These are phyloP conservation scores for Pseudocheirus occidentalis DNA, from an alignment of 2,797 vertebrate species.

Conservation along the genomic window DNA sequence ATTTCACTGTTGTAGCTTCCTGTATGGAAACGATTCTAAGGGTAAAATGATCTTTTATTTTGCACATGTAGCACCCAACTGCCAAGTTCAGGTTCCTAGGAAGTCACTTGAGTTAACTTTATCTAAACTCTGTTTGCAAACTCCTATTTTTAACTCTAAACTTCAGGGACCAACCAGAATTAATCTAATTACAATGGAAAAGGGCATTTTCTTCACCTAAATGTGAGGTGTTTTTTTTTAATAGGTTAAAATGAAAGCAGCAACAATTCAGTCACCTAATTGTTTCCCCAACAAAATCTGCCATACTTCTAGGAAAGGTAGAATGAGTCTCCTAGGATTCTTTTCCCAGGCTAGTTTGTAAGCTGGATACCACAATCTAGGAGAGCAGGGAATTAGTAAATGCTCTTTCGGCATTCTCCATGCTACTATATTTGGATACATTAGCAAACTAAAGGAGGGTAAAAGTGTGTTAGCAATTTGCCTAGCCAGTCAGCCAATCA, in stretches of 20 bases:
- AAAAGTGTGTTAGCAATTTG: not conserved
- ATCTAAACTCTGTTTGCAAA: not conserved
- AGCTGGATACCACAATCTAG: not conserved
- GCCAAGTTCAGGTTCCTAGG: not conserved
- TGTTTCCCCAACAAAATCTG: not conserved
- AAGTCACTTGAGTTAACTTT: not conserved
- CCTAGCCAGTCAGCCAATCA: not conserved
- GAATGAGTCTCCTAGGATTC: not conserved
- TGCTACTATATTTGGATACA: not conserved
- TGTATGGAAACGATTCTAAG: conserved; percentile 36
- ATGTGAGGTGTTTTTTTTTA: not conserved
- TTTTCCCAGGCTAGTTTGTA: not conserved
- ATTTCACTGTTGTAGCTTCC: conserved; percentile 40
- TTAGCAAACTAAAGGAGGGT: not conserved
- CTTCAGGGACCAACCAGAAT: not conserved
- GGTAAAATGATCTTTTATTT: conserved; percentile 45
- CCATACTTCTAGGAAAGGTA: not conserved
- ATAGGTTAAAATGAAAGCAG: not conserved
- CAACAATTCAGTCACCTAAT: not conserved
- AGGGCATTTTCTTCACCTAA: not conserved
- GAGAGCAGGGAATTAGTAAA: not conserved
- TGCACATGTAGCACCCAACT: conserved; percentile 22
- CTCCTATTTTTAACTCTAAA: not conserved
- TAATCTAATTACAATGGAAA: not conserved
- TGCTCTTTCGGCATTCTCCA: not conserved